Conservation (phyloP, 1,140 invertebrate genomes). For the Ceratoteleas bidentatus region DNA sequence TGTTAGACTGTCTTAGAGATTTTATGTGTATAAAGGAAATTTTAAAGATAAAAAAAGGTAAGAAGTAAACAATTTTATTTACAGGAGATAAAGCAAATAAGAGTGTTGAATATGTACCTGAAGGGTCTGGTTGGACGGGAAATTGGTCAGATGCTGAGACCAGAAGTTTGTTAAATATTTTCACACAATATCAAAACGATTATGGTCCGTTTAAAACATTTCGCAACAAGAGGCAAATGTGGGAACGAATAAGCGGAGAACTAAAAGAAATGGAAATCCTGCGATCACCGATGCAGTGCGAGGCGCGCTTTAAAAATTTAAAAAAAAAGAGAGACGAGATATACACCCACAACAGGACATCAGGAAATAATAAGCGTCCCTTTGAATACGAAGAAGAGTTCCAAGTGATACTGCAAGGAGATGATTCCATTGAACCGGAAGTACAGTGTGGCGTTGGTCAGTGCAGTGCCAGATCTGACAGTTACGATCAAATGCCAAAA, state of each 20-base stretch:
- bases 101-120: no score
- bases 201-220: constrained; percentile 10
- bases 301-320: constrained; percentile 28
- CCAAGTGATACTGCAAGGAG: neutral
- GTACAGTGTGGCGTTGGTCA: constrained; percentile 20
- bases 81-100: no score
- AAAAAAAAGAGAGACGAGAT: constrained; percentile 28
- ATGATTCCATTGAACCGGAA: constrained; percentile 36
- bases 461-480: no score
- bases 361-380: constrained; percentile 15
- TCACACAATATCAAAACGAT: constrained; percentile 15
- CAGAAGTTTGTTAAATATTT: constrained; percentile 3
- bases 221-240: constrained; percentile 14
- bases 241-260: constrained; percentile 16
- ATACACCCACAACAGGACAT: constrained; percentile 14
- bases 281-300: constrained; percentile 31
- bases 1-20: no score
- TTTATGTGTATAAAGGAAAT: no score
- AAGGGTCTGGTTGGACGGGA: constrained; percentile 1
- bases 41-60: no score
- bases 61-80: no score
- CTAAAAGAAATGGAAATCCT: constrained; percentile 4
- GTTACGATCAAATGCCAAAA: neutral
- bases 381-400: constrained; percentile 38
- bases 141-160: constrained; percentile 17